Evolutionary conservation across 2,797 vertebrate genomes (phyloP), one percentile per base, ranked within the genome.

Genomic region (Chloroceryle inda): DNA sequence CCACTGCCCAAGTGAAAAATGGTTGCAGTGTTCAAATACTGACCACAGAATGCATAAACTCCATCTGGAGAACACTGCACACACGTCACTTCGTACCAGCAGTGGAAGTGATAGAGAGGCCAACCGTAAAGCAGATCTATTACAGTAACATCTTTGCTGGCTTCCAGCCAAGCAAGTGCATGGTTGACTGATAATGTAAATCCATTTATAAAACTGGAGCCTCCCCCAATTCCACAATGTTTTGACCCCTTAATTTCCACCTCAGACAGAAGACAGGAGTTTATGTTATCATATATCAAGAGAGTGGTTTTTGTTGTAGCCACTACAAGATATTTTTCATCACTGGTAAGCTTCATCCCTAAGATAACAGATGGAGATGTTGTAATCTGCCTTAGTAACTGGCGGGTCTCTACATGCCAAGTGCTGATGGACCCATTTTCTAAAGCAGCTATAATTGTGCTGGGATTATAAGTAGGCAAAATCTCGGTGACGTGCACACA

Each of bases 1-100:
- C 99, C 99, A 5, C 99, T 99, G 88, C 99, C 99, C 77, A 99
- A 98, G 93, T 99, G 99, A 97, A 99, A 99, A 97, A 99, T 98
- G 56, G 99, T 99, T 1, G 99, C 96, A 1, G 99, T 99, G 97
- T 99, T 99, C 92, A 99, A 98, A 96, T 99, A 99, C 97, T 99
- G 99, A 21, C 99, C 99, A 15, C 99, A 99, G 97, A 99, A 99
- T 21, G 99, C 99, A 62, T 99, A 99, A 93, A 98, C 97, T 75
- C 99, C 99, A 13, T 99, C 99, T 74, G 99, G 99, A 49, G 99
- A 99, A 95, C 99, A 99, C 96, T 99, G 99, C 91, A 99, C 99
- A 64, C 99, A 99, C 22, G 99, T 99, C 83, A 99, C 99, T 96
- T 99, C 99, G 0, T 99, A 99, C 99, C 99, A 99, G 97, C 99